These are phyloP conservation scores for Chaetura pelagica DNA, from an alignment of 2,113 vertebrate genomes.

Conservation along the genomic window DNA sequence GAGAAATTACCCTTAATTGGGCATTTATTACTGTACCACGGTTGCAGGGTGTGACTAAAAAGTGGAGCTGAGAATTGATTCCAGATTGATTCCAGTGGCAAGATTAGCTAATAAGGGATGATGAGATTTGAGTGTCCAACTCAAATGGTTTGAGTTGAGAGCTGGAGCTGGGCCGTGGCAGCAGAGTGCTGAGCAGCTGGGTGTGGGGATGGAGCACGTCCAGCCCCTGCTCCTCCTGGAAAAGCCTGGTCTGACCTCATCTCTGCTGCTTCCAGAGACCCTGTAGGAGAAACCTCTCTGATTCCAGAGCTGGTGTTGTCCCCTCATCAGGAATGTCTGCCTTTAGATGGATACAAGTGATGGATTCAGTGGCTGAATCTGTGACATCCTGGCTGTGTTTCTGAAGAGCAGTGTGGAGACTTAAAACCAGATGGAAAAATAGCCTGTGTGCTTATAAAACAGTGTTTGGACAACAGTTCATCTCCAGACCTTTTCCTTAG, in stretches of 20 bases:
- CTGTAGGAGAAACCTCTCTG: not conserved
- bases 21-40: not conserved
- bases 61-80: fast-evolving
- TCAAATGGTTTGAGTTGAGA: not conserved
- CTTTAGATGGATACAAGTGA: not conserved
- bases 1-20: not conserved
- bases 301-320: fast-evolving
- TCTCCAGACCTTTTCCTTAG: not conserved
- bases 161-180: not conserved
- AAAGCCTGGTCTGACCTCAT: not conserved
- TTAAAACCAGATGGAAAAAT: not conserved
- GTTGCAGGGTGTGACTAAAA: not conserved
- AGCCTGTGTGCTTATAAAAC: not conserved
- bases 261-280: not conserved
- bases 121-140: not conserved
- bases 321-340: fast-evolving
- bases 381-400: too few relatives aligned
- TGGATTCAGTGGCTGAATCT: too few relatives aligned
- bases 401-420: too few relatives aligned
- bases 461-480: not conserved
- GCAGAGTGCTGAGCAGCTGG: not conserved
- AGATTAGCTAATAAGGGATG: not conserved
- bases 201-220: too few relatives aligned
- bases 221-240: too few relatives aligned
- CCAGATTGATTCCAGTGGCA: fast-evolving